Percentiles rank a stretch among this genome's conserved stretches.
These are phyloP conservation scores for Spheniscus humboldti DNA, from an alignment of 2,797 vertebrate genomes.

Conservation along the genomic window DNA sequence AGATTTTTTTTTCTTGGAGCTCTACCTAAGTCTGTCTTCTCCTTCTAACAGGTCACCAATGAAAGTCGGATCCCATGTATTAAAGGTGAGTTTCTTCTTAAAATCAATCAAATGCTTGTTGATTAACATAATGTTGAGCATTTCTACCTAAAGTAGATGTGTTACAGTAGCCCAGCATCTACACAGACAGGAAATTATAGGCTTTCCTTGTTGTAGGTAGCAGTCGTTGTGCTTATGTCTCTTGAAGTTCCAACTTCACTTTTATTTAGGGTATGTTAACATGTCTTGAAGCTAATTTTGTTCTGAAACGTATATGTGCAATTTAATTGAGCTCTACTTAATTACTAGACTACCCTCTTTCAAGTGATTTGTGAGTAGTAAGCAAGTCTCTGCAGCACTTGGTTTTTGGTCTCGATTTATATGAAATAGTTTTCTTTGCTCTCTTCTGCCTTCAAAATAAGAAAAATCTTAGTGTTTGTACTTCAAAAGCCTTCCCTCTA, in stretches of 20 bases:
- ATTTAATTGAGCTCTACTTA: not conserved
- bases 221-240: not conserved
- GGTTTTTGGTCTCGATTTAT: not conserved
- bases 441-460: not conserved
- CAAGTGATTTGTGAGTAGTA: not conserved
- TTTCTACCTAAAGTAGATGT: not conserved
- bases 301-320: not conserved
- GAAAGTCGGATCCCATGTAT: constrained; percentile 78
- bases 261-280: not conserved
- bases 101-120: not conserved
- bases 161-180: not conserved
- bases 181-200: not conserved
- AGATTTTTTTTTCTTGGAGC: not conserved
- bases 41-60: constrained; percentile 81
- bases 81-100: constrained; percentile 78
- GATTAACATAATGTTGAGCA: not conserved
- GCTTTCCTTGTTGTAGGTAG: not conserved
- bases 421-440: not conserved
- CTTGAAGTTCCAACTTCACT: not conserved
- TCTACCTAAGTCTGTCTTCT: constrained; percentile 3
- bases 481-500: not conserved
- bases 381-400: not conserved
- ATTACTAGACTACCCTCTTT: not conserved
- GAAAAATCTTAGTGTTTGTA: not conserved
- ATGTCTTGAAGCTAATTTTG: not conserved